phyloP scores from a whole-genome alignment of 2,113 vertebrate genomes.

The Setophaga kirtlandii region DNA sequence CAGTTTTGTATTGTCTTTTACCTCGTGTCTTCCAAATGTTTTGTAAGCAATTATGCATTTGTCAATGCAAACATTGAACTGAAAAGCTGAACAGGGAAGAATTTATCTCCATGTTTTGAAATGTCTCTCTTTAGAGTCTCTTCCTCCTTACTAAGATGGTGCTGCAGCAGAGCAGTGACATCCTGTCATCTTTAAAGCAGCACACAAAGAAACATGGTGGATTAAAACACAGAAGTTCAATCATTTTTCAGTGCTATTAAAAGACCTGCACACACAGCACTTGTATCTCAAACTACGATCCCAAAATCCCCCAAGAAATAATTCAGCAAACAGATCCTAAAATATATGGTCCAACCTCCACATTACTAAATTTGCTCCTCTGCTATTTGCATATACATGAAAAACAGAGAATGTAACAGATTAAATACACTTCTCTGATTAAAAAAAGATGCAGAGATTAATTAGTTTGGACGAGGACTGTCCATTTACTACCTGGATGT shows the following conservation, averaged over 20 bases:
- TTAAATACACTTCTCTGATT: neutral
- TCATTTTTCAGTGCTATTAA: neutral
- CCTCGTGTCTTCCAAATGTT: neutral
- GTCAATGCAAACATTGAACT: neutral
- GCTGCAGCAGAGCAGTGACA: neutral
- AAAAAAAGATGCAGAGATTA: neutral
- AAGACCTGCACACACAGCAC: neutral
- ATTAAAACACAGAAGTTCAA: neutral
- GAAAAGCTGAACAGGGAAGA: neutral
- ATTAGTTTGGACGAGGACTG: neutral
- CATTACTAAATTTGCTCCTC: neutral
- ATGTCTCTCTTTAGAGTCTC: neutral
- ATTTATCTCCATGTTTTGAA: neutral
- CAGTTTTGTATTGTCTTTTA: neutral
- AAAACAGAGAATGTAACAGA: neutral
- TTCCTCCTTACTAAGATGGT: neutral
- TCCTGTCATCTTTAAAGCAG: neutral
- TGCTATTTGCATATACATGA: rapidly evolving
- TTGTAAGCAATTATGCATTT: neutral
- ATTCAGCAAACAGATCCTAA: neutral
- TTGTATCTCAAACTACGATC: neutral
- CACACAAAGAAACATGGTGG: neutral
- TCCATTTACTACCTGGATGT: neutral
- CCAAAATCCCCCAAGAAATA: neutral
- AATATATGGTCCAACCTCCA: neutral